Evolutionary conservation across 2,113 vertebrate genomes (phyloP), one percentile per base, ranked within the genome.

Genomic region (Onychostoma macrolepis): DNA sequence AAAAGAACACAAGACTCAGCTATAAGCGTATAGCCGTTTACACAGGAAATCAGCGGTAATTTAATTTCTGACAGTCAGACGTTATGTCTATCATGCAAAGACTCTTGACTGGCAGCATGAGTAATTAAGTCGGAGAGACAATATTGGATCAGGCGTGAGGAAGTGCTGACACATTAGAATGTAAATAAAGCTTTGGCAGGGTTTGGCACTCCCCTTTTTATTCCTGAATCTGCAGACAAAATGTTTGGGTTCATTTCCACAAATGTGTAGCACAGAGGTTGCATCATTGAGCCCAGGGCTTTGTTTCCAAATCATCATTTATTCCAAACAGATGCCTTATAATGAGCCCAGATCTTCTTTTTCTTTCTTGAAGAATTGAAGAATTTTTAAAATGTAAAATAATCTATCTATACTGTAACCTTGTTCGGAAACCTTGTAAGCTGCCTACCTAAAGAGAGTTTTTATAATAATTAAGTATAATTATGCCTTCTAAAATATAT

Each of bases 111-210:
- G 89, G 86, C 80, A 89, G 87, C 89, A 81, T 84, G 90, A 87
- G 92, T 92, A 91, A 92, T 91, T 87, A 78, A 87, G 65, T 89
- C 85, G 76, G 79, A 36, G 30, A 56, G 63, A 53, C 72, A 87
- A 69, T 92, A 94, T 93, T 93, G 93, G 93, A 92, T 90, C 77
- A 45, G 86, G 87, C 63, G 58, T 71, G 74, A 87, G 91, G 89
- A 91, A 93, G 88, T 93, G 94, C 94, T 95, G 94, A 95, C 88
- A 91, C 91, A 91, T 92, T 92, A 91, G 50, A 92, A 89, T 93
- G 89, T 81, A 93, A 93, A 95, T 93, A 88, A 91, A 88, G 81
- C 88, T 86, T 91, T 89, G 90, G 80, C 88, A 61, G 33, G 11
- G 21, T 87, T 81, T 83, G 84, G 26, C 50, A 63, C 45, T 48